Percentiles rank a stretch among this genome's conserved stretches.
These are phyloP conservation scores for Mastigias papua DNA, from an alignment of 30 jellyfish, hydroid and myxozoan genomes.

Conservation along the genomic window DNA sequence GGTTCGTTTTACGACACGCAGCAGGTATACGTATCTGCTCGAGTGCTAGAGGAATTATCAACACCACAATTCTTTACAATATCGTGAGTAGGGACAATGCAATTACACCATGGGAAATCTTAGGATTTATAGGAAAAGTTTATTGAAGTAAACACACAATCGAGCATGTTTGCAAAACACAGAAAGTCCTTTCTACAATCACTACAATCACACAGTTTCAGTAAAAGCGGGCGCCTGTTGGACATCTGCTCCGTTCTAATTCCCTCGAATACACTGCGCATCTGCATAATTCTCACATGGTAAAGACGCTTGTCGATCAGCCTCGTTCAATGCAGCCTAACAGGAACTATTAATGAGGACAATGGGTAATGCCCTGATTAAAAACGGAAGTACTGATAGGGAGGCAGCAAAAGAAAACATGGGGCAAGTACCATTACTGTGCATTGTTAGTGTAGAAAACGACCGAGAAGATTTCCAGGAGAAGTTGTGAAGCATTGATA, in stretches of 20 bases:
- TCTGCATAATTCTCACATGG: constrained; percentile 32
- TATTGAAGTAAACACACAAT: not conserved
- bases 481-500: too few relatives aligned
- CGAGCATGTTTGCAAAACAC: not conserved
- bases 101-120: not conserved
- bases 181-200: not conserved
- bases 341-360: too few relatives aligned
- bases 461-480: too few relatives aligned
- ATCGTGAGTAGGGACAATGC: not conserved
- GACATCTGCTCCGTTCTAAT: constrained; percentile 30
- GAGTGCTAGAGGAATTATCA: not conserved
- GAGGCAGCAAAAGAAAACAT: too few relatives aligned
- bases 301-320: not conserved
- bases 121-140: not conserved
- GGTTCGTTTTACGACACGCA: not conserved
- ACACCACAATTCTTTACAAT: not conserved
- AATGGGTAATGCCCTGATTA: too few relatives aligned
- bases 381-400: too few relatives aligned
- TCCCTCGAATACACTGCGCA: constrained; percentile 8
- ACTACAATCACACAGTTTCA: not conserved
- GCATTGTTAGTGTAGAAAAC: too few relatives aligned
- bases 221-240: not conserved
- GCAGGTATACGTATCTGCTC: not conserved
- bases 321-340: not conserved
- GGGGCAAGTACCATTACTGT: too few relatives aligned